phyloP scores from a whole-genome alignment of 2,797 vertebrate species.

The Melanogrammus aeglefinus region DNA sequence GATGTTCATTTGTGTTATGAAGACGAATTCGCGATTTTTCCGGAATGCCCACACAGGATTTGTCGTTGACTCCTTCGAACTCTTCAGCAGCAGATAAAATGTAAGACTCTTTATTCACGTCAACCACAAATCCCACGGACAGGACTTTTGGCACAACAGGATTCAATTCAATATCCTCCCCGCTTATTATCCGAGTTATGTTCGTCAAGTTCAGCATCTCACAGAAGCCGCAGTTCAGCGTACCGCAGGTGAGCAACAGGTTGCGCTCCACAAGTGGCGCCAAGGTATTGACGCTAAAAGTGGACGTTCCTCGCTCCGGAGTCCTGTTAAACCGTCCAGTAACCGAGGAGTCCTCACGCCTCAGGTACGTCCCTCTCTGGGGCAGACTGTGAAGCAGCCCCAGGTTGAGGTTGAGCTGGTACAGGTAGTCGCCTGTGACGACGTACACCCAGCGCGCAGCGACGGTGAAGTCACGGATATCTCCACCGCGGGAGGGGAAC shows the following conservation, averaged over 20 bases:
- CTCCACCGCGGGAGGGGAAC: constrained; percentile 36
- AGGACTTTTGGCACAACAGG: not conserved
- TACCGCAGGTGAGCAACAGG: constrained; percentile 63
- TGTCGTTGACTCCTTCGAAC: not conserved
- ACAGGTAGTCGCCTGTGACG: constrained; percentile 77
- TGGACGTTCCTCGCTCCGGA: not conserved
- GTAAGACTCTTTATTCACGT: constrained; percentile 25
- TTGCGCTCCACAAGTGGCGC: constrained; percentile 47
- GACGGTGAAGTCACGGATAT: constrained; percentile 75
- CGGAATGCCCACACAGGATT: accelerated
- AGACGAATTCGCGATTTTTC: accelerated
- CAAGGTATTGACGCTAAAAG: constrained; percentile 49
- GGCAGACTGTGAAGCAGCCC: constrained; percentile 18
- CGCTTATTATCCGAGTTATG: constrained; percentile 40
- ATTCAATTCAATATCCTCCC: constrained; percentile 31
- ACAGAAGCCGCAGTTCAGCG: constrained; percentile 52
- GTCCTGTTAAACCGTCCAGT: constrained; percentile 15
- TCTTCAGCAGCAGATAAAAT: constrained; percentile 45
- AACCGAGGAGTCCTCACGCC: too few species aligned
- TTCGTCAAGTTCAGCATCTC: constrained; percentile 58
- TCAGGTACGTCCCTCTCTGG: constrained; percentile 15
- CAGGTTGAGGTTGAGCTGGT: constrained; percentile 77
- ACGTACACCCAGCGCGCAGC: constrained; percentile 69
- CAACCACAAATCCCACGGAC: constrained; percentile 52
- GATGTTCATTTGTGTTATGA: constrained; percentile 11